A percentile compares a stretch with the other conserved stretches of the same genome.
These are phyloP conservation scores for Chloropsis cyanopogon DNA, from an alignment of 2,113 vertebrate genomes.

Conservation along the genomic window DNA sequence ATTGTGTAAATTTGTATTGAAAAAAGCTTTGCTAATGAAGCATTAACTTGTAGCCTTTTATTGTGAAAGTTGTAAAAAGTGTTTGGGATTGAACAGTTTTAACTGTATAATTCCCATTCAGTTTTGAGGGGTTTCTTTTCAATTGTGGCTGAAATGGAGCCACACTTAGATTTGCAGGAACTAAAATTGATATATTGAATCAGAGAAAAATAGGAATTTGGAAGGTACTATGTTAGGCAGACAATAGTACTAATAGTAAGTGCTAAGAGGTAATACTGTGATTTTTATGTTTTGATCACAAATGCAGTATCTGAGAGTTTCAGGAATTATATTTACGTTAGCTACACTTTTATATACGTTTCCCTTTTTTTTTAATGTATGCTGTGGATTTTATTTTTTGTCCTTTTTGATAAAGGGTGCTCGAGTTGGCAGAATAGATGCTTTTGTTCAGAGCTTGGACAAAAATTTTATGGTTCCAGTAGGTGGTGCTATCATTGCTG, in stretches of 20 bases:
- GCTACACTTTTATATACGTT: neutral
- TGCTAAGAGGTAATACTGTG: neutral
- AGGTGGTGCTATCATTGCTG: slow-evolving; percentile 96
- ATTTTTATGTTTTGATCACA: neutral
- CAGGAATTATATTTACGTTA: neutral
- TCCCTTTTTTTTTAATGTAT: neutral
- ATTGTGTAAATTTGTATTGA: neutral
- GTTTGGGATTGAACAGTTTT: neutral
- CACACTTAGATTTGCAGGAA: neutral
- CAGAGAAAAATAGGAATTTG: neutral
- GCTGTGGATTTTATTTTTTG: neutral
- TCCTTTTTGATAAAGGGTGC: slow-evolving; percentile 77
- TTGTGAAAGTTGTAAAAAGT: neutral
- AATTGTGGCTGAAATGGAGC: neutral
- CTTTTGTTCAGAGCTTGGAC: slow-evolving; percentile 97
- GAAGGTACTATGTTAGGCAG: neutral
- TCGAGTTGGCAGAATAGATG: slow-evolving; percentile 91
- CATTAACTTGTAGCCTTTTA: neutral
- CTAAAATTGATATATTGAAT: neutral
- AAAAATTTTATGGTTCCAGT: slow-evolving; percentile 99
- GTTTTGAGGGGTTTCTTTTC: neutral
- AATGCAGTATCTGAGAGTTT: neutral
- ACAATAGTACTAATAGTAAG: neutral
- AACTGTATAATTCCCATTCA: neutral
- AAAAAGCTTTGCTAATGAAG: neutral